These are phyloP conservation scores for Sebastes taczanowskii DNA, from an alignment of 2,797 vertebrate genomes.

Conservation along the genomic window DNA sequence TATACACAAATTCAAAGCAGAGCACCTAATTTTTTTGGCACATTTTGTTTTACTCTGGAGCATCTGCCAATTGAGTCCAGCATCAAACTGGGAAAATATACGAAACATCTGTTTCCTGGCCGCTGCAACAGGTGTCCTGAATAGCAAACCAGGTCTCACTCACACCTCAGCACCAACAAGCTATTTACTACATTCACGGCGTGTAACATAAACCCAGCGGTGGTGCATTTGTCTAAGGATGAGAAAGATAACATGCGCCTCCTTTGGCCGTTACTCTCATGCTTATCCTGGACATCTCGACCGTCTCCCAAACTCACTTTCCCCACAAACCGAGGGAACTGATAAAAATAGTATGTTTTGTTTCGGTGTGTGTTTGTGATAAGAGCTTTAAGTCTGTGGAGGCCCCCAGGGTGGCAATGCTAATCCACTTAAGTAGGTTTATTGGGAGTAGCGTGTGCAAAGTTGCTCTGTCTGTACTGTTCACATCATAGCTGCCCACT, in stretches of 20 bases:
- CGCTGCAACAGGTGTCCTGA: conserved; percentile 61
- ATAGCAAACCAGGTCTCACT: conserved; percentile 55
- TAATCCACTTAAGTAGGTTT: conserved; percentile 81
- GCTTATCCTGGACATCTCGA: conserved; percentile 52
- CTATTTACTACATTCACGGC: conserved; percentile 12
- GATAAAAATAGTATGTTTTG: conserved; percentile 73
- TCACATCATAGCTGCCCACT: conserved; percentile 73
- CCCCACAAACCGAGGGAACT: conserved; percentile 28
- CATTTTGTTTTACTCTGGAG: conserved; percentile 1
- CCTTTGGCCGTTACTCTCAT: background rate
- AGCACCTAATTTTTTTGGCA: conserved; percentile 46
- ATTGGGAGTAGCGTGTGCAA: conserved; percentile 70
- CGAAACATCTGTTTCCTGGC: conserved; percentile 61
- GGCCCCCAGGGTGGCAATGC: conserved; percentile 67
- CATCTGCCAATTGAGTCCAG: conserved; percentile 55
- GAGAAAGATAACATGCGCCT: conserved; percentile 20
- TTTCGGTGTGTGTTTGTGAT: conserved; percentile 76
- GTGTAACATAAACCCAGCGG: conserved; percentile 5
- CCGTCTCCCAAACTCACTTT: conserved; percentile 32
- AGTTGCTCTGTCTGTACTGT: conserved; percentile 72
- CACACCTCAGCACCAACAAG: conserved; percentile 21
- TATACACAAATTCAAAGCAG: conserved; percentile 16
- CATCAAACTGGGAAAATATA: conserved; percentile 49
- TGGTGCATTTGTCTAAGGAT: conserved; percentile 10
- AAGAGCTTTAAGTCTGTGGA: conserved; percentile 70